phyloP scores from a whole-genome alignment of 2,888 invertebrate species.

The Mesoligia furuncula region DNA sequence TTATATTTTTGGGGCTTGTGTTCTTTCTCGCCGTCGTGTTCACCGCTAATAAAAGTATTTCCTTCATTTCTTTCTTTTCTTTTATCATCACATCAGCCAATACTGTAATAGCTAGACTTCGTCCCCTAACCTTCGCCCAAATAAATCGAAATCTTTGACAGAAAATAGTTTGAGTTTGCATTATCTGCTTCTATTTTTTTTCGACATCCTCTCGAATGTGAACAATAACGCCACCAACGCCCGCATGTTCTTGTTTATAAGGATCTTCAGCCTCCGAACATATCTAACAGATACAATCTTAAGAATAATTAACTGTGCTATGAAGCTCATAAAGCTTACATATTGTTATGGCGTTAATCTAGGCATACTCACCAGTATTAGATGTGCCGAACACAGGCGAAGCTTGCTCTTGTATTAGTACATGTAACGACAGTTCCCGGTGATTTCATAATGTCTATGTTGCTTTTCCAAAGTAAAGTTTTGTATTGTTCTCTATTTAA shows the following conservation, averaged over 20 bases:
- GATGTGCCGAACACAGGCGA: slow-evolving; percentile 59
- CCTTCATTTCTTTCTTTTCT: not conserved
- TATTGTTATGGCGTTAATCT: slow-evolving; percentile 59
- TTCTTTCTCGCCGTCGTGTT: not conserved
- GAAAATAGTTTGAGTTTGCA: not conserved
- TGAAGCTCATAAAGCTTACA: slow-evolving; percentile 62
- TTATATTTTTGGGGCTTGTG: not conserved
- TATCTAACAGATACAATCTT: not conserved
- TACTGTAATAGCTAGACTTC: not conserved
- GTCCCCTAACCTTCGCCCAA: not conserved
- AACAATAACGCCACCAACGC: not conserved
- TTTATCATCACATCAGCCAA: not conserved
- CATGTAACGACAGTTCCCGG: slow-evolving; percentile 37
- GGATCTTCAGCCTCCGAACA: not conserved
- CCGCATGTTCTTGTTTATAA: not conserved
- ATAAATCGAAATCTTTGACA: not conserved
- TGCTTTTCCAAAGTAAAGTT: slow-evolving; percentile 40
- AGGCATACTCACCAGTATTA: slow-evolving; percentile 61
- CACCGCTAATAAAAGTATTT: not conserved
- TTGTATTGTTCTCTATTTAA: not conserved
- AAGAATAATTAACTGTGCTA: slow-evolving; percentile 5
- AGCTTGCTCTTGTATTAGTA: slow-evolving; percentile 64
- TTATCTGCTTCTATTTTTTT: not conserved
- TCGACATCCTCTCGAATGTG: not conserved
- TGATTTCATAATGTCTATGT: slow-evolving; percentile 7